Conservation (phyloP, 2,113 vertebrate genomes). For the Puffinus mauretanicus region DNA sequence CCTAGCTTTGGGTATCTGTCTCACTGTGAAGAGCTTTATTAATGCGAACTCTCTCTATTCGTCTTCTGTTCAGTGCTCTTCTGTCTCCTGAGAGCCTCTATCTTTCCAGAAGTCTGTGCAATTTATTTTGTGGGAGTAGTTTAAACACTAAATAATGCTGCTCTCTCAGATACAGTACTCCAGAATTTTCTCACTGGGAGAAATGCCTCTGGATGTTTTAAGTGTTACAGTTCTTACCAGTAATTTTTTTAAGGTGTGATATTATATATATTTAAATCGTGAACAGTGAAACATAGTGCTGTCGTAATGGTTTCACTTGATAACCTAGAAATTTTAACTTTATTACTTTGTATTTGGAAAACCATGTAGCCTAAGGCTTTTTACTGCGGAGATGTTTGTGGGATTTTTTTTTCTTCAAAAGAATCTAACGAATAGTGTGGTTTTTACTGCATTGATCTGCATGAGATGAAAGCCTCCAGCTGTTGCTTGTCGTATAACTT, state of each 20-base stretch:
- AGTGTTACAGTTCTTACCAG: not conserved
- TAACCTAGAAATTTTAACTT: not conserved
- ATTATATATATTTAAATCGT: not conserved
- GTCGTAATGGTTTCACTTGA: not conserved
- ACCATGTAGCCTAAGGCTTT: not conserved
- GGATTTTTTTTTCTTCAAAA: not conserved
- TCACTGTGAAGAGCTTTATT: not conserved
- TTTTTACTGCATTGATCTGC: not conserved
- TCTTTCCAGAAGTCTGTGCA: not conserved
- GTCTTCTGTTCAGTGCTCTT: not conserved
- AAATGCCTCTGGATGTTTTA: not conserved
- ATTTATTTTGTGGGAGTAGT: not conserved
- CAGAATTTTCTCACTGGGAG: not conserved
- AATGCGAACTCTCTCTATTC: rapidly evolving
- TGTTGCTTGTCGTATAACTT: not conserved
- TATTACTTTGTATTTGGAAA: not conserved
- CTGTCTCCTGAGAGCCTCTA: not conserved
- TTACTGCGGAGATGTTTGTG: not conserved
- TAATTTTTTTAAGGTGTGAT: not conserved
- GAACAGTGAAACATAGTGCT: not conserved
- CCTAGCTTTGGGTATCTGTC: not conserved
- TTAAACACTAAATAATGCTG: not conserved
- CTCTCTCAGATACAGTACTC: not conserved
- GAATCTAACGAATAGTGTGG: not conserved
- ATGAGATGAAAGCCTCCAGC: not conserved